Evolutionary conservation across 2,113 vertebrate genomes (phyloP), one percentile per base, ranked within the genome.

Genomic region (Scolopax mira): DNA sequence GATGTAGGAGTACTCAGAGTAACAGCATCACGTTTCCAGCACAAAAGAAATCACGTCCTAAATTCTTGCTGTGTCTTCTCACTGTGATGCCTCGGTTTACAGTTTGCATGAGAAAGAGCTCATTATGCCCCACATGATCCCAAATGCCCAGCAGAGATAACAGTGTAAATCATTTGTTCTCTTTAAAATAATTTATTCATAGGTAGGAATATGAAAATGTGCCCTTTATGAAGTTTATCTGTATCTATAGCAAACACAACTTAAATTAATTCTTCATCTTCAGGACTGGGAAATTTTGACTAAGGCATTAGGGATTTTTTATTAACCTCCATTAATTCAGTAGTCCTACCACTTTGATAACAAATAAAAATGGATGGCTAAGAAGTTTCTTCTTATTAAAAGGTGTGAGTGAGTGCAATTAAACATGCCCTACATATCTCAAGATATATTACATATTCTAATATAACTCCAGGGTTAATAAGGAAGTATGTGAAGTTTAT

Each of bases 131-230:
- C 91, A 58, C 42, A 75, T 74, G 95, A 83, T 95, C 83, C 77
- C 94, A 96, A 94, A 95, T 79, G 57, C 58, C 84, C 61, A 90
- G 85, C 66, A 95, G 85, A 93, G 44, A 96, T 97, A 95, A 91
- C 79, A 51, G 77, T 94, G 80, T 85, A 94, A 97, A 95, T 88
- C 88, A 93, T 82, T 85, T 96, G 79, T 94, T 97, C 82, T 89
- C 80, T 94, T 96, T 94, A 96, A 89, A 97, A 96, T 95, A 97
- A 96, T 85, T 93, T 96, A 94, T 97, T 96, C 84, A 94, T 85
- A 94, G 94, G 80, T 84, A 93, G 75, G 78, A 95, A 95, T 95
- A 96, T 95, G 96, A 96, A 97, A 97, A 92, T 93, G 18, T 96
- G 48, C 65, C 81, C 82, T 97, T 97, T 96, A 70, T 88, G 84